Base-by-base conservation (phyloP, 2,113 vertebrate genomes). In the Columba livia region DNA sequence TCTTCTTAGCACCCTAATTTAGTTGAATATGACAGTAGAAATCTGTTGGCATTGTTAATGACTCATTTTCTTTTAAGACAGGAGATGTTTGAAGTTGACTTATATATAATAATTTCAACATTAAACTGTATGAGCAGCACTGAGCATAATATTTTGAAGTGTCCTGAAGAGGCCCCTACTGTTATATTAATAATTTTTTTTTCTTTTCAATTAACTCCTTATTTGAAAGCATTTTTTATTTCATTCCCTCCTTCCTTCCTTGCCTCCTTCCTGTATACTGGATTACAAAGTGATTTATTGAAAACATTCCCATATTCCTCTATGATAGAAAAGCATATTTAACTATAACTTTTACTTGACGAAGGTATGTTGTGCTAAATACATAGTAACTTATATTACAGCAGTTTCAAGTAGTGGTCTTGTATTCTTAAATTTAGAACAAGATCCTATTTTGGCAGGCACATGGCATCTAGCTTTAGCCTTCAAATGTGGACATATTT, bases 11-110 rank as follows among this genome's bases (percentile, higher is more conserved):
- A 90, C 14, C 34, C 62, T 81, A 51, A 89, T 94, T 95, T 94
- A 82, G 38, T 53, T 89, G 62, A 77, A 77, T 82, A 32, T 47
- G 80, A 50, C 34, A 67, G 44, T 36, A 85, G 57, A 87, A 94
- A 73, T 92, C 82, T 88, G 62, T 72, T 90, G 65, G 58, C 56
- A 89, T 92, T 89, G 34, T 89, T 94, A 96, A 85, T 92, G 93
- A 84, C 38, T 83, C 67, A 79, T 92, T 94, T 82, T 89, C 77
- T 97, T 95, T 90, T 80, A 87, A 81, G 66, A 87, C 26, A 73
- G 8, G 34, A 88, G 54, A n/a, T 79, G 26, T 89, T 95, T 96
- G 90, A 96, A 89, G 81, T 75, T 64, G 31, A 67, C 50, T 88
- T 73, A 95, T 40, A 79, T 89, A 51, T 75, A 89, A 62, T 61